Conservation (phyloP, 2,888 invertebrate species). For the Watsonalla binaria region DNA sequence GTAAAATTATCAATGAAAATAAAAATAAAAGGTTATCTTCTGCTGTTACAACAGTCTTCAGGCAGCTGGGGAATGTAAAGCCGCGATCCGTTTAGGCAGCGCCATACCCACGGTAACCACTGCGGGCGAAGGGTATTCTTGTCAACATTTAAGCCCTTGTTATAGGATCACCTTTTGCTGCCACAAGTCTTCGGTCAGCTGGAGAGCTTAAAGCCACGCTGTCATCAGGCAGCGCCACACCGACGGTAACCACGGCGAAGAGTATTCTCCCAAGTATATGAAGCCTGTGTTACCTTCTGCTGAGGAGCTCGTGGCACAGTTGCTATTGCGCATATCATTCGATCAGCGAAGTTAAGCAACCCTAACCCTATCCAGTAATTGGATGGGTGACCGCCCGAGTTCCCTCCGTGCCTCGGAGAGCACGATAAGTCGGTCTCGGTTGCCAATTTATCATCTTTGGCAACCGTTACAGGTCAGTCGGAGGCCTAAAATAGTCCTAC, state of each 20-base stretch:
- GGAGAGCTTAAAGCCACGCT: conserved; percentile 83
- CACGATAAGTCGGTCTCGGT: no score
- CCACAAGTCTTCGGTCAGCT: conserved; percentile 82
- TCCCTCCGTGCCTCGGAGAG: no score
- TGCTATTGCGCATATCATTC: no score
- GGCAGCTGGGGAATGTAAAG: conserved; percentile 80
- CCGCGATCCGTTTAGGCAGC: conserved; percentile 90
- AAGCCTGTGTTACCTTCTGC: conserved; percentile 79
- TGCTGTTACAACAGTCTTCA: conserved; percentile 85
- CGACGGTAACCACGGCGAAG: conserved; percentile 83
- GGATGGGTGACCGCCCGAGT: no score
- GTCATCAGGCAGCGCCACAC: conserved; percentile 90
- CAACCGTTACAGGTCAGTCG: no score
- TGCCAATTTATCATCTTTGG: no score
- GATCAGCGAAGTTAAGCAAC: no score
- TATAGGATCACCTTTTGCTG: conserved; percentile 81
- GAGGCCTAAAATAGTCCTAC: no score
- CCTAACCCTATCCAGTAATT: no score
- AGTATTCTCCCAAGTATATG: conserved; percentile 32
- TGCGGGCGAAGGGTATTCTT: conserved; percentile 74
- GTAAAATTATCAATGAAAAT: no score
- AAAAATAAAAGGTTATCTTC: no score
- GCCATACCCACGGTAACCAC: conserved; percentile 86
- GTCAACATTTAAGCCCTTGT: conserved; percentile 2
- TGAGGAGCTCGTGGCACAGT: no score